Evolutionary conservation across 2,888 invertebrate genomes (phyloP).

Genomic region (Adelognathus sp.): DNA sequence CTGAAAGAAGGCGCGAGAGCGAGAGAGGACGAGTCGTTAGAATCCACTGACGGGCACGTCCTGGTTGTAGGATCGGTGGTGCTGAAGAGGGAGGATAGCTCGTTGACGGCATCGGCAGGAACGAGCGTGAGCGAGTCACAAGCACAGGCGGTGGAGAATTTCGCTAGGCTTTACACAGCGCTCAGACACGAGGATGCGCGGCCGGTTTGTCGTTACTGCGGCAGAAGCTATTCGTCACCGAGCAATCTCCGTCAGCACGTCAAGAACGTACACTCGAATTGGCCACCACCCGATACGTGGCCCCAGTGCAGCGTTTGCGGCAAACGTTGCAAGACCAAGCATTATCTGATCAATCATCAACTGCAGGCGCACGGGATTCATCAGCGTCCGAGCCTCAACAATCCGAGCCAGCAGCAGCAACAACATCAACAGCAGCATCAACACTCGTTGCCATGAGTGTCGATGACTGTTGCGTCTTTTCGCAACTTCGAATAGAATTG

Average conservation of each 20-base stretch:
- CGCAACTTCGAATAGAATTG: neutral
- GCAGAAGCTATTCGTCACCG: constrained; percentile 87
- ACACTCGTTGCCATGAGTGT: constrained; percentile 71
- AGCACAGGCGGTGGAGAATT: constrained; percentile 77
- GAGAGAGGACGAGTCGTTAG: constrained; percentile 63
- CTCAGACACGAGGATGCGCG: constrained; percentile 80
- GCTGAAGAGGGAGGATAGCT: constrained; percentile 78
- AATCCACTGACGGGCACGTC: constrained; percentile 78
- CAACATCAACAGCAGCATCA: constrained; percentile 42
- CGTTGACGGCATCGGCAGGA: constrained; percentile 68
- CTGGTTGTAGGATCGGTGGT: constrained; percentile 81
- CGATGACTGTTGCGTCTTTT: constrained; percentile 50
- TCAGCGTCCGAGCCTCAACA: constrained; percentile 84
- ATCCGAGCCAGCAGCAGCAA: constrained; percentile 69
- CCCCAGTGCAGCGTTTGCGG: constrained; percentile 88
- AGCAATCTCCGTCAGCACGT: constrained; percentile 90
- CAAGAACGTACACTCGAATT: constrained; percentile 88
- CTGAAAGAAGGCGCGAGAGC: constrained; percentile 55
- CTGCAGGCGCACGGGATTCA: constrained; percentile 89
- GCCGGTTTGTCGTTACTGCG: constrained; percentile 88
- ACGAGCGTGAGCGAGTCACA: constrained; percentile 68
- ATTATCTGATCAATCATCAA: constrained; percentile 90
- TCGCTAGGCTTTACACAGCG: constrained; percentile 79
- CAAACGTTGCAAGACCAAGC: constrained; percentile 89
- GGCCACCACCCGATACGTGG: constrained; percentile 87